Conservation (phyloP, 1,140 invertebrate species). For the Drosophila quadrilineata region DNA sequence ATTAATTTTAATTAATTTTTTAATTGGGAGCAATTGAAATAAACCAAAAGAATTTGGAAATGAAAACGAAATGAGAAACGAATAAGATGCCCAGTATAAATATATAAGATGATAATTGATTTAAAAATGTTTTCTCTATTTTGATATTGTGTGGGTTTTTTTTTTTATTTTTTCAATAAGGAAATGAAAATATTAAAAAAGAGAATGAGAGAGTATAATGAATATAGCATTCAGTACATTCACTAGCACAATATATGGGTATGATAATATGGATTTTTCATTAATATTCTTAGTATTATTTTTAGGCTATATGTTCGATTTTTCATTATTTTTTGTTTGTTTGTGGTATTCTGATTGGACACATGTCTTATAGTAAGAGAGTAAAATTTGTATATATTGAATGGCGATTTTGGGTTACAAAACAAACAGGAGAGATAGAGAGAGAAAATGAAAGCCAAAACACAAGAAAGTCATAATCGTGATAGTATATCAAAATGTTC, state of each 20-base stretch:
- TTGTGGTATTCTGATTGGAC: too few relatives aligned
- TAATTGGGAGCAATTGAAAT: slow-evolving; percentile 14
- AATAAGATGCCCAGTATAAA: too few relatives aligned
- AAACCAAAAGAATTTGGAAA: slow-evolving; percentile 8
- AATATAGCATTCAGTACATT: slow-evolving; percentile 82
- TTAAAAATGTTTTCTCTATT: slow-evolving; percentile 41
- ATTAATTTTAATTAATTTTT: slow-evolving; percentile 25
- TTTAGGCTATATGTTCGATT: slow-evolving; percentile 23
- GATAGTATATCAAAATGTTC: slow-evolving; percentile 15
- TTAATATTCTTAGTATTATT: slow-evolving; percentile 30
- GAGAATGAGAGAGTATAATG: slow-evolving; percentile 77
- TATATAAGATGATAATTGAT: slow-evolving; percentile 37
- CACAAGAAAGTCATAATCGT: slow-evolving; percentile 43
- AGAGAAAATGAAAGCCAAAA: slow-evolving; percentile 47
- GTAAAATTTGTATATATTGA: slow-evolving; percentile 42
- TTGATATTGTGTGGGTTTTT: slow-evolving; percentile 13
- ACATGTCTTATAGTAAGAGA: too few relatives aligned
- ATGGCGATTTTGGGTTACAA: slow-evolving; percentile 57
- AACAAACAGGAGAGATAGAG: too few relatives aligned
- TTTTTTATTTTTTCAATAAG: slow-evolving; percentile 82
- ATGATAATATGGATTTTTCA: slow-evolving; percentile 68
- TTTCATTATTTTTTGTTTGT: slow-evolving; percentile 40
- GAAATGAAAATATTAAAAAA: slow-evolving; percentile 78
- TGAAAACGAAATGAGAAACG: slow-evolving; percentile 1
- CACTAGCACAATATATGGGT: slow-evolving; percentile 80